phyloP scores from a whole-genome alignment of 2,797 vertebrate genomes.

The Taeniopygia guttata region DNA sequence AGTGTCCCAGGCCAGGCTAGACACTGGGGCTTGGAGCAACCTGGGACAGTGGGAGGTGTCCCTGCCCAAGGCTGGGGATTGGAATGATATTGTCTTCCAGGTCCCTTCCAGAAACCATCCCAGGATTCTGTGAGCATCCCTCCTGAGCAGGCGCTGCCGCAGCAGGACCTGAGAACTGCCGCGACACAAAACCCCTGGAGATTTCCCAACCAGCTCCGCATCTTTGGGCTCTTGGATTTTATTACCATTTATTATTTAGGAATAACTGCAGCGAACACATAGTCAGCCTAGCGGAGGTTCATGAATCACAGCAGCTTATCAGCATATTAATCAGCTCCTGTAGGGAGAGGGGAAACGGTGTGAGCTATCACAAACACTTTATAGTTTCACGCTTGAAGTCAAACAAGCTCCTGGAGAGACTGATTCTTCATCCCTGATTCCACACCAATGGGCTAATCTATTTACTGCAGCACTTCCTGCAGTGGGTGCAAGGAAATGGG shows the following conservation, averaged over 20 bases:
- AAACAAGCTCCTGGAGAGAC: neutral
- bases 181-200: neutral
- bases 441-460: neutral
- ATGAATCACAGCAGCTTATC: slow-evolving; percentile 30
- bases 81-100: neutral
- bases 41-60: neutral
- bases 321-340: slow-evolving; percentile 36
- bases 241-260: neutral
- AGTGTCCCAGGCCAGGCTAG: neutral
- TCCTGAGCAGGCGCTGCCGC: neutral
- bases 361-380: neutral
- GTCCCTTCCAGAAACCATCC: neutral
- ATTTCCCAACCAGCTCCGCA: neutral
- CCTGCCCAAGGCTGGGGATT: neutral
- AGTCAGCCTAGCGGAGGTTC: neutral
- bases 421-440: slow-evolving; percentile 1
- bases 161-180: neutral
- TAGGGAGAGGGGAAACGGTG: neutral
- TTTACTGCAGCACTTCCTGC: neutral
- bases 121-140: neutral
- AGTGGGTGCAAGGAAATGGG: neutral
- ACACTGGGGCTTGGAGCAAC: neutral
- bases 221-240: neutral
- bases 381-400: neutral
- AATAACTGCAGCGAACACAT: neutral